These are phyloP conservation scores for Cyclura pinguis DNA, from an alignment of 2,797 vertebrate species.

Conservation along the genomic window DNA sequence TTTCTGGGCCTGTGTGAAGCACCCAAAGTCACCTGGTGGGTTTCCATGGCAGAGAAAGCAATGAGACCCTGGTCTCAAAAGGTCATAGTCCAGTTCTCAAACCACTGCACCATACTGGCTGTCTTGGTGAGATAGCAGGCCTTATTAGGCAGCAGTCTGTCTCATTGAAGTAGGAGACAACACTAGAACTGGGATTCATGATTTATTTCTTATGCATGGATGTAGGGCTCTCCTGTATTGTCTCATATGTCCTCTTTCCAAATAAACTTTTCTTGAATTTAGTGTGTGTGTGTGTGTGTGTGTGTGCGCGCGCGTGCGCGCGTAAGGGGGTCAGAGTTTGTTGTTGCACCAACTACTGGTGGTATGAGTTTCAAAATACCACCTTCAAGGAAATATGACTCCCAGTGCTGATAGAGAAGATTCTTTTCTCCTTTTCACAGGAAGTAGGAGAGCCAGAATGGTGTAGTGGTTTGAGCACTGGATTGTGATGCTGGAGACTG, in stretches of 20 bases:
- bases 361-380: background rate
- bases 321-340: no score
- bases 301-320: background rate
- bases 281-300: background rate
- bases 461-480: no score
- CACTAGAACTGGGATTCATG: background rate
- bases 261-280: background rate
- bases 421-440: background rate
- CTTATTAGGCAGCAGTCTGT: background rate
- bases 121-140: background rate
- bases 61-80: no score
- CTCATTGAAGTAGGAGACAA: background rate
- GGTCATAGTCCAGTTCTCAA: no score
- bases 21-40: no score
- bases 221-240: background rate
- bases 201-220: no score
- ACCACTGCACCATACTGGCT: no score
- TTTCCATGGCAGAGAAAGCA: no score
- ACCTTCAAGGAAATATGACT: background rate
- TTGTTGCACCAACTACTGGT: background rate
- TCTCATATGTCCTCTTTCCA: background rate
- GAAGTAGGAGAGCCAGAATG: background rate
- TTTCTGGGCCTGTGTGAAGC: no score
- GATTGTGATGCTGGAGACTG: no score
- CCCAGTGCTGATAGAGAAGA: no score